A percentile compares a stretch with the other conserved stretches of the same genome.
Conservation (phyloP, 1,140 invertebrate species). For the Drosophila novamexicana region DNA sequence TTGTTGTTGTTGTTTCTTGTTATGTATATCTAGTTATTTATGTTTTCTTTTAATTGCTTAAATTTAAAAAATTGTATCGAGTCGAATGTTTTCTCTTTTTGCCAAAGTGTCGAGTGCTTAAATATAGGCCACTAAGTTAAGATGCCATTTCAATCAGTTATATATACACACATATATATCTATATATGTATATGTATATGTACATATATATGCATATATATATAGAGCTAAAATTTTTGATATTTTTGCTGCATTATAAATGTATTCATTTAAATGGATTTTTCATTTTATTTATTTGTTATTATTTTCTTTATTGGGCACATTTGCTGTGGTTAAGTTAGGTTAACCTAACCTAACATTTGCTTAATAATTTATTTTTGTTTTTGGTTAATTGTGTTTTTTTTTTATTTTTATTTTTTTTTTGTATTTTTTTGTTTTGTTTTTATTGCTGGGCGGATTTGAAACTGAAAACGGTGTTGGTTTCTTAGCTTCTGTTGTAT, state of each 20-base stretch:
- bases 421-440: slow-evolving; percentile 10
- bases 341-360: slow-evolving; percentile 5
- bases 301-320: slow-evolving; percentile 14
- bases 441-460: slow-evolving; percentile 54
- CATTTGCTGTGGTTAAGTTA: slow-evolving; percentile 3
- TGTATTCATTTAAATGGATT: slow-evolving; percentile 24
- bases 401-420: not conserved
- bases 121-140: slow-evolving; percentile 44
- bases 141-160: slow-evolving; percentile 7
- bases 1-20: slow-evolving; percentile 4
- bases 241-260: slow-evolving; percentile 56
- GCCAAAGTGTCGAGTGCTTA: slow-evolving; percentile 40
- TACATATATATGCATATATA: slow-evolving; percentile 35
- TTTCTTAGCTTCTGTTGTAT: slow-evolving; percentile 18
- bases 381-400: slow-evolving; percentile 19
- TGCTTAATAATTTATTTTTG: slow-evolving; percentile 26
- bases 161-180: slow-evolving; percentile 40
- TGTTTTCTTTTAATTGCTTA: slow-evolving; percentile 15
- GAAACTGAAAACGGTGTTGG: slow-evolving; percentile 58
- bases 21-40: slow-evolving; percentile 4
- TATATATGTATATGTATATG: slow-evolving; percentile 37
- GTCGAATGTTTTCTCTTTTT: slow-evolving; percentile 19
- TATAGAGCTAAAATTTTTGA: slow-evolving; percentile 53
- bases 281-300: not conserved
- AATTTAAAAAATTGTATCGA: slow-evolving; percentile 31